A percentile compares a stretch with the other conserved stretches of the same genome.
Conservation (phyloP, 1,140 invertebrate species). For the Bombyx mandarina region DNA sequence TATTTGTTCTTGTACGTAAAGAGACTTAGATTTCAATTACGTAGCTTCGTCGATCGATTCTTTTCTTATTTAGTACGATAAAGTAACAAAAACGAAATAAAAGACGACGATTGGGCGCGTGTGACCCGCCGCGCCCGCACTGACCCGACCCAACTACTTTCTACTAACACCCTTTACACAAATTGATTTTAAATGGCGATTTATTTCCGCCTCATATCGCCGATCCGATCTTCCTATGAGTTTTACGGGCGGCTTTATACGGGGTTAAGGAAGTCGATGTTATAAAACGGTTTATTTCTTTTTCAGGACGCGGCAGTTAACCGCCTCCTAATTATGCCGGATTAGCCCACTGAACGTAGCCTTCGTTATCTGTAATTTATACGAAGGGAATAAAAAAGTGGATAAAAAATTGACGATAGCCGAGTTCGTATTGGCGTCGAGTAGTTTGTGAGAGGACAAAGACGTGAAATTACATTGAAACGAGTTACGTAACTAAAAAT, state of each 20-base stretch:
- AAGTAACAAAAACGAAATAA: no score
- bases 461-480: conserved; percentile 12
- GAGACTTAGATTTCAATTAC: no score
- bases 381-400: no score
- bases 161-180: conserved; percentile 52
- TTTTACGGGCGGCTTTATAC: conserved; percentile 64
- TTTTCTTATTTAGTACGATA: no score
- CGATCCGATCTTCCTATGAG: conserved; percentile 66
- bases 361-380: conserved; percentile 16
- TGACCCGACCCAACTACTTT: conserved; percentile 20
- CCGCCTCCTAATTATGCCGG: conserved; percentile 38
- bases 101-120: background rate
- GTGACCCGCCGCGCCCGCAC: conserved; percentile 6
- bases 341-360: conserved; percentile 25
- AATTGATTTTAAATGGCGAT: conserved; percentile 69
- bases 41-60: no score
- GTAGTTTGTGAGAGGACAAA: no score
- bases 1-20: no score
- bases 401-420: no score
- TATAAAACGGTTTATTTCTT: conserved; percentile 68
- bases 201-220: conserved; percentile 57
- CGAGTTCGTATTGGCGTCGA: no score
- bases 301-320: conserved; percentile 37
- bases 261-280: conserved; percentile 57
- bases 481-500: conserved; percentile 42